phyloP scores from a whole-genome alignment of 2,888 invertebrate genomes.

The Lissocephala sabroskyi region DNA sequence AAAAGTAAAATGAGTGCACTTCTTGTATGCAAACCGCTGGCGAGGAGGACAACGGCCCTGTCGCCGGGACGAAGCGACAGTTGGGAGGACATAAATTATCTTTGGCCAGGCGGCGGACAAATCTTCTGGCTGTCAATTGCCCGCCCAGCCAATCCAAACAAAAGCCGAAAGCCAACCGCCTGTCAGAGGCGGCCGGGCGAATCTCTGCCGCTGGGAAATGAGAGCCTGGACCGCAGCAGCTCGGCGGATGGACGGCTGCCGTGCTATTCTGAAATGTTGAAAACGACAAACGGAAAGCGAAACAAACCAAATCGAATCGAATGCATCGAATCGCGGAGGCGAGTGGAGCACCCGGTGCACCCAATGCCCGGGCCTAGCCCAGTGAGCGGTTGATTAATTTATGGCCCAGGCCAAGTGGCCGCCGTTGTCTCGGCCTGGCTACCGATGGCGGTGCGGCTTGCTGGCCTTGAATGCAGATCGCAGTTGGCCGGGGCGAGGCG shows the following conservation, averaged over 20 bases:
- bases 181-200: conserved; percentile 52
- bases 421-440: not conserved
- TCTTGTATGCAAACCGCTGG: conserved; percentile 36
- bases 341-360: not conserved
- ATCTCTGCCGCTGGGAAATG: conserved; percentile 49
- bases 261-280: not conserved
- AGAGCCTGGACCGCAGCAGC: not conserved
- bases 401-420: conserved; percentile 23
- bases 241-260: too few relatives aligned
- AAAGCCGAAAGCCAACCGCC: conserved; percentile 21
- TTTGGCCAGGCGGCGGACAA: conserved; percentile 55
- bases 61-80: too few relatives aligned
- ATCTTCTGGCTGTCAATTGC: conserved; percentile 44
- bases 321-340: not conserved
- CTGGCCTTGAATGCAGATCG: conserved; percentile 48
- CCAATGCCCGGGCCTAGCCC: conserved; percentile 14
- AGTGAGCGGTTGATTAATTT: conserved; percentile 46
- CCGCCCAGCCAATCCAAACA: conserved; percentile 17
- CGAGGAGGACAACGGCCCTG: too few relatives aligned
- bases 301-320: conserved; percentile 15
- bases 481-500: not conserved
- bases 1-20: conserved; percentile 51
- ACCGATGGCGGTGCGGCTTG: not conserved
- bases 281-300: conserved; percentile 47
- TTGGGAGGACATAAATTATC: conserved; percentile 60